Evolutionary conservation across 2,113 vertebrate species (phyloP), one percentile per base, ranked within the genome.

Genomic region (Sebastes fasciatus): DNA sequence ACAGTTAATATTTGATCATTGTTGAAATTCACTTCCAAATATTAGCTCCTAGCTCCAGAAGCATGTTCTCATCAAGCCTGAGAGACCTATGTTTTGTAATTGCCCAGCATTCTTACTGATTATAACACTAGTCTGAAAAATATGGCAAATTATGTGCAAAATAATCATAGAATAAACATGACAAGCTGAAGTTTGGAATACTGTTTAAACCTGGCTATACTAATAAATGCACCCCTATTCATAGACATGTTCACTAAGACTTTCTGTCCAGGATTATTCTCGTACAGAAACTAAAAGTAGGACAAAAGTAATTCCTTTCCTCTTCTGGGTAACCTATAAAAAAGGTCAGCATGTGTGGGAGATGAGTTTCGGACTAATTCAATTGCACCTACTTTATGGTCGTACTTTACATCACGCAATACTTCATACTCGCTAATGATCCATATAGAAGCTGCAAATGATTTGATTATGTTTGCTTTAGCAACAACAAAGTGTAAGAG

Each of bases 241-340:
- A 78, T 85, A 88, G 75, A 79, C 61, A 49, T 1, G 40, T 66
- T 84, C 72, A 85, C 71, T 64, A 70, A 86, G 75, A 83, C 17
- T 76, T 55, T 11, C 34, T 2, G 34, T 34, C 34, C 45, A 60
- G 74, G 66, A 84, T 60, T 68, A 83, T 86, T 83, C 74, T 43
- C 64, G 54, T 40, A 69, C 2, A 16, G 65, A 83, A 78, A 64
- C 26, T 21, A 42, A 60, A 89, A 88, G 69, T 93, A 85, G 87
- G 80, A 87, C 84, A 86, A 84, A 80, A 84, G 80, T 87, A 86
- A 91, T 90, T 84, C 76, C 75, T 91, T 82, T 87, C 83, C 86
- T 84, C 64, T 88, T 89, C 87, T 88, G 87, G 63, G 45, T 77
- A 83, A 77, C 84, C 88, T 77, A 85, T 87, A 82, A 88, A 86